Evolutionary conservation across 2,797 vertebrate genomes (phyloP), one percentile per base, ranked within the genome.

Genomic region (Typhlichthys eigenmanni): DNA sequence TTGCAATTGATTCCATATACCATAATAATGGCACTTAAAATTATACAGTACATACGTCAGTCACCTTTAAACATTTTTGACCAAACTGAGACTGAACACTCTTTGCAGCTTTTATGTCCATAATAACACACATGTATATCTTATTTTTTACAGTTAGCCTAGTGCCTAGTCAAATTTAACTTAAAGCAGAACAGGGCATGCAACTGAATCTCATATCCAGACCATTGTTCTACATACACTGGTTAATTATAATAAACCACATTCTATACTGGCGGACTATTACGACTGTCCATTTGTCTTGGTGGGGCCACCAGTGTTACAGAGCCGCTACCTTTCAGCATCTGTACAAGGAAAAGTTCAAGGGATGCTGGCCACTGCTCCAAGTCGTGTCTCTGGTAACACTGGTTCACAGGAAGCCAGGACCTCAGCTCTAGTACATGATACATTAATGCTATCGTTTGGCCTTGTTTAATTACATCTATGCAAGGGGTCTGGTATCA

Each of bases 231-330:
- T 79, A 80, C 71, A 69, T 82, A 63, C 75, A 78, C 72, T 74
- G 68, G 81, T 80, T 13, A 80, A 76, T 88, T 88, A 65, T 76
- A 85, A 88, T 78, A 85, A 85, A 81, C 57, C 81, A 74, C 73
- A 76, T 71, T 83, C 83, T 78, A 80, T 74, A 81, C 56, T 72
- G 71, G 74, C 82, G 76, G 73, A 74, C 78, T 38, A 84, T 87
- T 84, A 84, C 80, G 81, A 79, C 65, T 62, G 76, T 85, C 80
- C 85, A 88, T 91, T 87, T 86, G 85, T 91, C 86, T 91, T 83
- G 74, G 70, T 82, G 19, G 53, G 83, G 74, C 85, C 82, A 81
- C 84, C 85, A 81, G 77, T 78, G 85, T 63, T 79, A 71, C 57
- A 59, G 51, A 75, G 62, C 75, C 63, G 68, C 74, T 78, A 70